Evolutionary conservation across 2,113 vertebrate species (phyloP).

Genomic region (Podiceps cristatus): DNA sequence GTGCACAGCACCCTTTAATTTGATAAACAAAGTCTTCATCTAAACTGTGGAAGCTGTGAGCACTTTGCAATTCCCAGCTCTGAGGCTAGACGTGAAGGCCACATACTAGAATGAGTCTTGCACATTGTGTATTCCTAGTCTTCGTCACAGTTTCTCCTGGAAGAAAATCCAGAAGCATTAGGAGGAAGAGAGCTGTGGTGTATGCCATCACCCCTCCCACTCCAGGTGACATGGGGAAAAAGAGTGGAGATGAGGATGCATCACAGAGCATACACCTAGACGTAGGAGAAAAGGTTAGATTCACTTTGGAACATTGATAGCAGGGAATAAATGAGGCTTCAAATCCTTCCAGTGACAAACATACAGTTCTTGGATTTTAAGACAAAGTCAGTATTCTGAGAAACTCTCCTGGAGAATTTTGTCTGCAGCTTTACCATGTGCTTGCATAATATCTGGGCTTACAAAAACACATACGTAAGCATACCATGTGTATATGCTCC

Average conservation of each 20-base stretch:
- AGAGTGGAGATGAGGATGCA: background rate
- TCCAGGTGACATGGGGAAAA: background rate
- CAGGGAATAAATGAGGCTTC: background rate
- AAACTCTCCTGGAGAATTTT: background rate
- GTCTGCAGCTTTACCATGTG: background rate
- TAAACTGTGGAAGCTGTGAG: background rate
- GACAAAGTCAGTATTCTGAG: background rate
- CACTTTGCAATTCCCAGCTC: background rate
- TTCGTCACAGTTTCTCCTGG: background rate
- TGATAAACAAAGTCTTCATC: background rate
- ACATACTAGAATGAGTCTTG: background rate
- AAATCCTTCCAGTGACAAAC: background rate
- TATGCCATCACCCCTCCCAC: background rate
- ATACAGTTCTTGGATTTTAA: background rate
- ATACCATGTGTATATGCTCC: background rate
- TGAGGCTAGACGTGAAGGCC: background rate
- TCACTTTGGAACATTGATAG: background rate
- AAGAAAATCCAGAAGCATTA: background rate
- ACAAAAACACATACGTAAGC: background rate
- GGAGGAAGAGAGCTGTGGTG: background rate
- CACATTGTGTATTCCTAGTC: background rate
- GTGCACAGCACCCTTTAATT: background rate
- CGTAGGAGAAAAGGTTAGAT: rapidly evolving
- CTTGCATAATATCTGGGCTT: background rate
- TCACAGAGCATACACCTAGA: background rate